Conservation (phyloP, 2,888 invertebrate species). For the Campoplex capitator region DNA sequence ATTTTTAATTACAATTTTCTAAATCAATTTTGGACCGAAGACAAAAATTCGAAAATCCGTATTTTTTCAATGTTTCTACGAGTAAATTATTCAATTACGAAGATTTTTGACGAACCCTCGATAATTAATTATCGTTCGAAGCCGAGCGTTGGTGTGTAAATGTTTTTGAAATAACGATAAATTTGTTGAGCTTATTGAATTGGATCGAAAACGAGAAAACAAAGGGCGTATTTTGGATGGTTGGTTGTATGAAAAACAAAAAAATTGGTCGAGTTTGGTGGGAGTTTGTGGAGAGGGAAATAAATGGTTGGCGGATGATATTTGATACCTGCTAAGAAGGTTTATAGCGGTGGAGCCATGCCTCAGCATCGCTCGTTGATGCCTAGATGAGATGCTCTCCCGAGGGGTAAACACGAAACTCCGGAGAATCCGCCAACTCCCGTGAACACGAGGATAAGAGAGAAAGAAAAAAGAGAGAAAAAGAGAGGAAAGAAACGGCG, state of each 20-base stretch:
- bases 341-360: neutral
- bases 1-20: too few relatives aligned
- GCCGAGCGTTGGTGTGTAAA: neutral
- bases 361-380: constrained; percentile 9
- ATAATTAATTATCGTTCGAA: neutral
- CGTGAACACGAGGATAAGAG: constrained; percentile 45
- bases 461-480: constrained; percentile 47
- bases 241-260: neutral
- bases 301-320: constrained; percentile 33
- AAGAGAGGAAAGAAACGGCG: constrained; percentile 74
- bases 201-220: neutral
- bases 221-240: neutral
- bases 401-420: constrained; percentile 72
- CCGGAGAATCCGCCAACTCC: constrained; percentile 48
- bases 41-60: neutral
- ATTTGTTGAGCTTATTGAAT: neutral
- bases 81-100: neutral
- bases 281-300: neutral
- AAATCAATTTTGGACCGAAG: too few relatives aligned
- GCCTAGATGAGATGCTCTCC: constrained; percentile 68
- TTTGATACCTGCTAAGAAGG: constrained; percentile 60
- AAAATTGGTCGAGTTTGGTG: neutral
- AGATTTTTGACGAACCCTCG: neutral
- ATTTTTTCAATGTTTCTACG: neutral
- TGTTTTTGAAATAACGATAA: neutral